phyloP scores from a whole-genome alignment of 2,797 vertebrate genomes.

The Squalus acanthias region DNA sequence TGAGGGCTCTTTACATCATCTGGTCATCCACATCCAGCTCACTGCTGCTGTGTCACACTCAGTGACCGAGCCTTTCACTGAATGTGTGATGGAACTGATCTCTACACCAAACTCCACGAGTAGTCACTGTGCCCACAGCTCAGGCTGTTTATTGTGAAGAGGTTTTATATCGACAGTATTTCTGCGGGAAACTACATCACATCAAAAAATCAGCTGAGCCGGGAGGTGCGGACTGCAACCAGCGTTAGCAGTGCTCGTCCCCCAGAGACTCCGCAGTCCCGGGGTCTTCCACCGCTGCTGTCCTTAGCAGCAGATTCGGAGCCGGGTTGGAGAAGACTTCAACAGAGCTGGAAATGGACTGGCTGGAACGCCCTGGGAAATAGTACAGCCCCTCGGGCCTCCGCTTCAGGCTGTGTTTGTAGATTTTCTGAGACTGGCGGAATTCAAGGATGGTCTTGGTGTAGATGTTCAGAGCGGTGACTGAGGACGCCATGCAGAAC shows the following conservation, averaged over 20 bases:
- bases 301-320: no score
- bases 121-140: not conserved
- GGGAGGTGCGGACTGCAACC: not conserved
- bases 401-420: conserved; percentile 38
- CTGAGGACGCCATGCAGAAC: conserved; percentile 75
- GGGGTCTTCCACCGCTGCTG: not conserved
- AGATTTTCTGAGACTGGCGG: conserved; percentile 56
- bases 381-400: not conserved
- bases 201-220: not conserved
- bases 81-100: not conserved
- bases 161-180: not conserved
- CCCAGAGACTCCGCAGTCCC: not conserved
- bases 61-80: not conserved
- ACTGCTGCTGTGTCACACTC: no score
- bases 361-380: not conserved
- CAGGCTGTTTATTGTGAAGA: not conserved
- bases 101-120: not conserved
- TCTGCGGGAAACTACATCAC: not conserved
- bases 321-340: not conserved
- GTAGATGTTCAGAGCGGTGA: conserved; percentile 77
- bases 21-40: no score
- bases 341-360: not conserved
- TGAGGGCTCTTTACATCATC: no score
- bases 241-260: not conserved
- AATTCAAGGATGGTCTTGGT: conserved; percentile 76